Base-by-base conservation (phyloP, 2,888 invertebrate species). In the Ptycholaimellus sp. region DNA sequence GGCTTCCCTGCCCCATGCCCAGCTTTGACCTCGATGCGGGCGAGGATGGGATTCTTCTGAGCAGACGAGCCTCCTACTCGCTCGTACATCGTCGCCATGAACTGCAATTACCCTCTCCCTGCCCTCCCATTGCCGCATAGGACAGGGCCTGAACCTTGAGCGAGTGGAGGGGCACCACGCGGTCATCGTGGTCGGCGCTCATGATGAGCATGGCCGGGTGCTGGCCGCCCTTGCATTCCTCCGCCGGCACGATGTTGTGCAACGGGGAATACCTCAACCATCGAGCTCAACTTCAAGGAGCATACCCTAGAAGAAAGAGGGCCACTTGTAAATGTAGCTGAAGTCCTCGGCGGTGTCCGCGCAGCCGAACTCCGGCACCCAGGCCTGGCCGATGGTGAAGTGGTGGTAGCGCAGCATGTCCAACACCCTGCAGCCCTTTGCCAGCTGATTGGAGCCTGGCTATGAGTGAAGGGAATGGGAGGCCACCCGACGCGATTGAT, bases 101-200 rank as follows among this genome's bases (percentile, higher is more conserved):
- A 30, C 16, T 14, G n/a, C 9, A n/a, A 11, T 27, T 27, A 27
- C 11, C n/a, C 9, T 11, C 11, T n/a, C 11, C 27, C 27, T 27
- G n/a, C 27, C n/a, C 9, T n/a, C 27, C 9, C 11, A 11, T 11
- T 27, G 27, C 27, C 27, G n/a, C 27, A 27, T 96, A 93, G 41
- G 96, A 65, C 50, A 77, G 72, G 2, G 93, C 87, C 41, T 80
- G 75, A 62, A 76, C 81, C 65, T 96, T 96, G 33, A 90, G 70
- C 42, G 87, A 85, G 67, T 96, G 96, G 46, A 85, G 69, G 35
- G 93, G 93, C 46, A 90, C 90, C 44, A 96, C 93, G 48, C 93
- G 73, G 66, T 93, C 90, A 65, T 93, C 90, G 63, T 93, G 90
- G 67, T 93, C 90, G 17, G 82, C 90, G n/a, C 90, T 90, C 48